phyloP scores from a whole-genome alignment of 1,140 invertebrate genomes.

The Lepidostoma basale region DNA sequence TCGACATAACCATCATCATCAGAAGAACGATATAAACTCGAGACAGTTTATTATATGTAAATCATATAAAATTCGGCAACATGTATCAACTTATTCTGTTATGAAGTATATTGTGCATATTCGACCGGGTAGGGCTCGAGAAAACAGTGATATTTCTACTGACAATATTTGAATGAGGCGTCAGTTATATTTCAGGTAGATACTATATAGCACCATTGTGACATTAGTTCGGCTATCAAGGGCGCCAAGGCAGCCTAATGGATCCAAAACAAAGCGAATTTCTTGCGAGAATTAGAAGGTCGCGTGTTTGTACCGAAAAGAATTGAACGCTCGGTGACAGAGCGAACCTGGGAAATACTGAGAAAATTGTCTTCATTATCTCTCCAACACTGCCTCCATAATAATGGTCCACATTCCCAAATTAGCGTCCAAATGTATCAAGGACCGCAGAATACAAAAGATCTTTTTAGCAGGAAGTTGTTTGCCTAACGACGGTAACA shows the following conservation, averaged over 20 bases:
- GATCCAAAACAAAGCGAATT: background rate
- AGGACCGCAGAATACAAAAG: background rate
- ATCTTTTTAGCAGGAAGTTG: background rate
- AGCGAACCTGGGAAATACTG: too few species aligned
- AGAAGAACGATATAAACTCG: too few species aligned
- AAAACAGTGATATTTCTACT: background rate
- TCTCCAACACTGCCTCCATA: background rate
- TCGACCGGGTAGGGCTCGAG: background rate
- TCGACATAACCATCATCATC: too few species aligned
- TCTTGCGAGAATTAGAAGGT: background rate
- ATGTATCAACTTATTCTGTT: background rate
- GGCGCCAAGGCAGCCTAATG: background rate
- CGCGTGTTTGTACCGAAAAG: background rate
- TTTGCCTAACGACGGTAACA: background rate
- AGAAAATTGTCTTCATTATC: background rate
- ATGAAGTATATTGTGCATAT: background rate
- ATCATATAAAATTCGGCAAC: background rate
- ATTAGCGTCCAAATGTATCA: too few species aligned
- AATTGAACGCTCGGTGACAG: background rate
- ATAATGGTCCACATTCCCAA: background rate
- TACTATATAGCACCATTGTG: background rate
- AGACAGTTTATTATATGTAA: background rate
- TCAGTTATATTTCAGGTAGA: background rate
- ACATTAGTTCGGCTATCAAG: background rate
- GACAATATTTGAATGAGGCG: background rate